phyloP scores from a whole-genome alignment of 2,888 invertebrate genomes.

The Zygothrica quintamaculata region DNA sequence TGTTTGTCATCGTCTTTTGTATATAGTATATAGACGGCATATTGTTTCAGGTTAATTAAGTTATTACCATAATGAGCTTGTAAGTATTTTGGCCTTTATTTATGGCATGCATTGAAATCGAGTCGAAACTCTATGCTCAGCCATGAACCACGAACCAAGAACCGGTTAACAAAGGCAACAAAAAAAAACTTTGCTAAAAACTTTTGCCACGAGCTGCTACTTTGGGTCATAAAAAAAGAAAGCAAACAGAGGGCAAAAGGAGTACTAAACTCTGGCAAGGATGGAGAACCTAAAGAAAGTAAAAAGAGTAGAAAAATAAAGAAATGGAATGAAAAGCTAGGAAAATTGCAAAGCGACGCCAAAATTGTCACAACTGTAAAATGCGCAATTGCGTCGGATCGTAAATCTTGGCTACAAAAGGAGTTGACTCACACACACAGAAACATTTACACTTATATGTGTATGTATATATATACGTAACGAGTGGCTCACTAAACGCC shows the following conservation, averaged over 20 bases:
- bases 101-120: conserved; percentile 65
- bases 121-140: conserved; percentile 11
- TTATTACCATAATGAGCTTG: conserved; percentile 80
- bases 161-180: conserved; percentile 39
- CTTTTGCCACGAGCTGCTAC: conserved; percentile 25
- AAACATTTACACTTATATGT: too few relatives aligned
- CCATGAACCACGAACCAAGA: not conserved
- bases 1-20: conserved; percentile 36
- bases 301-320: conserved; percentile 24
- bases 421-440: conserved; percentile 27
- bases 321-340: too few relatives aligned
- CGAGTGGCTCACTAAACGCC: conserved; percentile 75
- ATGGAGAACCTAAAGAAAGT: conserved; percentile 37
- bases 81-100: conserved; percentile 72
- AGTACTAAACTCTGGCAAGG: not conserved
- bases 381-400: conserved; percentile 78
- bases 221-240: conserved; percentile 31
- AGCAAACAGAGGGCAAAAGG: not conserved
- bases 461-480: conserved; percentile 13
- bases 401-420: conserved; percentile 68
- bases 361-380: conserved; percentile 79
- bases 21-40: conserved; percentile 63
- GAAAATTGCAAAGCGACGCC: conserved; percentile 71
- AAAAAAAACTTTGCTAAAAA: conserved; percentile 40
- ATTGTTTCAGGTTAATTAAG: conserved; percentile 81